Percentiles rank a stretch among this genome's conserved stretches.
Evolutionary conservation across 2,888 invertebrate genomes (phyloP).

Genomic region (Eulithis testata): DNA sequence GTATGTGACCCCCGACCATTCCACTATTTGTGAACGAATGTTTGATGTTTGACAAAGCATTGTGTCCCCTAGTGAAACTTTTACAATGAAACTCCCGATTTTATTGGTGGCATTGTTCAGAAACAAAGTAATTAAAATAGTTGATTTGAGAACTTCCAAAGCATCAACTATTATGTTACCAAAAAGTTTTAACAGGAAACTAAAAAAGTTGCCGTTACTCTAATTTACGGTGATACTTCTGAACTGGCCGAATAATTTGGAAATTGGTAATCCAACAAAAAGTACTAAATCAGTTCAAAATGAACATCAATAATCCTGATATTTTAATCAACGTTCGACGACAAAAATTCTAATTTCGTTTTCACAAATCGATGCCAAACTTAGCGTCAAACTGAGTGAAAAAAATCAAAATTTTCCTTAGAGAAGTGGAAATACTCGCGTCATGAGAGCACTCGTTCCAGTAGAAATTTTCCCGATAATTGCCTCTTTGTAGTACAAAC

Average conservation of each 20-base stretch:
- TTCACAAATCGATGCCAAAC: background rate
- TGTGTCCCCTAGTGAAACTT: constrained; percentile 22
- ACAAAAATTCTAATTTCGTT: background rate
- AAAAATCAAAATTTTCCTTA: constrained; percentile 1
- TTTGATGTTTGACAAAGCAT: constrained; percentile 15
- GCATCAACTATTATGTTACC: background rate
- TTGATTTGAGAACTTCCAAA: constrained; percentile 5
- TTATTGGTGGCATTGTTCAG: constrained; percentile 27
- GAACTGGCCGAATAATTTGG: background rate
- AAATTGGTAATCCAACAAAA: background rate
- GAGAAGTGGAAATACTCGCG: background rate
- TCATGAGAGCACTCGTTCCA: constrained; percentile 8
- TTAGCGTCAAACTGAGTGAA: background rate
- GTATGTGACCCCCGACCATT: too few relatives aligned
- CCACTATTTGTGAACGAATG: background rate
- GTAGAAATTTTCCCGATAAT: constrained; percentile 24
- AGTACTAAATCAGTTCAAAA: background rate
- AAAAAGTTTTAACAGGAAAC: background rate
- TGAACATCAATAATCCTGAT: background rate
- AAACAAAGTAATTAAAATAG: constrained; percentile 35
- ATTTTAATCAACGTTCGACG: constrained; percentile 1
- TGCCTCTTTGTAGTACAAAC: constrained; percentile 28
- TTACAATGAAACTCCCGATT: constrained; percentile 18
- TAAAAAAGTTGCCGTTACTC: background rate
- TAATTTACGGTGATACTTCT: background rate